phyloP scores from a whole-genome alignment of 1,140 invertebrate genomes.

The Lepidurus arcticus region DNA sequence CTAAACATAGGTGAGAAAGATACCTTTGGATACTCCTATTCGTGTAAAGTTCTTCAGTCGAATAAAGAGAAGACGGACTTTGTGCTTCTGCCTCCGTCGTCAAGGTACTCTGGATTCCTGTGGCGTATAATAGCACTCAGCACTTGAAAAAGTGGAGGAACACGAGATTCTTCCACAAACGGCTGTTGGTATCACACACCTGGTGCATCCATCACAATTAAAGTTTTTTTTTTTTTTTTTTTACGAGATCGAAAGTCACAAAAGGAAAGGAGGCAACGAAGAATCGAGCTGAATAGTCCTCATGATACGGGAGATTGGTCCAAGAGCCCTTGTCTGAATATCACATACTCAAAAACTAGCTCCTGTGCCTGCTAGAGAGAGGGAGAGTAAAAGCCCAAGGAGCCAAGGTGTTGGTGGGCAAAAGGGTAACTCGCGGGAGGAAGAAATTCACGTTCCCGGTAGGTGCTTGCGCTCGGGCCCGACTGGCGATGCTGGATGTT shows the following conservation, averaged over 20 bases:
- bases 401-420: not conserved
- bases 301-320: not conserved
- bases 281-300: not conserved
- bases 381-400: not conserved
- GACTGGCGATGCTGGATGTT: slow-evolving; percentile 4
- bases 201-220: not conserved
- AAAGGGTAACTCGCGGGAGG: not conserved
- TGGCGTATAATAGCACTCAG: not conserved
- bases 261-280: not conserved
- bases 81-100: not conserved
- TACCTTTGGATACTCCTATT: not conserved
- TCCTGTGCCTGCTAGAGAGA: not conserved
- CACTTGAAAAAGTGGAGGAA: not conserved
- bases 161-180: not conserved
- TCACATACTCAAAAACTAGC: not conserved
- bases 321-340: not conserved
- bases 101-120: not conserved
- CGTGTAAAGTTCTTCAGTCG: not conserved
- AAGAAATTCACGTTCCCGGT: not conserved
- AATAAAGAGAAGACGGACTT: not conserved
- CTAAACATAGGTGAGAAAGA: too few relatives aligned
- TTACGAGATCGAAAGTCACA: not conserved
- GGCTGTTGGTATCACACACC: not conserved
- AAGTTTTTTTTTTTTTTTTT: not conserved
- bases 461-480: not conserved